Conservation (phyloP, 2,797 vertebrate genomes). For the Microctenopoma lineatum region DNA sequence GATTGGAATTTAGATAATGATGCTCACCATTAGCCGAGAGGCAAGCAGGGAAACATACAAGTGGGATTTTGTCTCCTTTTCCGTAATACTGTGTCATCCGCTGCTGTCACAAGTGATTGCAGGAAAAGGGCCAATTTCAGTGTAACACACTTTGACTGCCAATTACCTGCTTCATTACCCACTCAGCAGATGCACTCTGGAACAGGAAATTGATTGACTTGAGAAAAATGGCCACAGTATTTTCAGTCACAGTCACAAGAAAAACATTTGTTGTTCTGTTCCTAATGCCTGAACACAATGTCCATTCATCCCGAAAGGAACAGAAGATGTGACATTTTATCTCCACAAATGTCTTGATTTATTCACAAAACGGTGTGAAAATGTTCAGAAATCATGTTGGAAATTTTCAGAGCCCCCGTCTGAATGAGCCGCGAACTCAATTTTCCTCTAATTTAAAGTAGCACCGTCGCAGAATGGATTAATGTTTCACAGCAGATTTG, state of each 20-base stretch:
- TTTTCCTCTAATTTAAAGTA: no score
- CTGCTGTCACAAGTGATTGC: conserved; percentile 32
- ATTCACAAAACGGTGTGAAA: no score
- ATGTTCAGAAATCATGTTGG: no score
- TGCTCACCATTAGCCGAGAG: no score
- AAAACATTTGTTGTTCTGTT: conserved; percentile 10
- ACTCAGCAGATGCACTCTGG: conserved; percentile 23
- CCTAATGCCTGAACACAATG: neutral
- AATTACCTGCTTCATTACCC: conserved; percentile 56
- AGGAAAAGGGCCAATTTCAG: conserved; percentile 15
- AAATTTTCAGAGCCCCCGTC: no score
- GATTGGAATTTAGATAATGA: no score
- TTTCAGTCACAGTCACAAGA: conserved; percentile 3
- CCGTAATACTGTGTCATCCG: conserved; percentile 9
- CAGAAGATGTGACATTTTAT: no score
- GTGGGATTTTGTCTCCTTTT: neutral
- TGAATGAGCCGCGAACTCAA: no score
- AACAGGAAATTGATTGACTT: conserved; percentile 48
- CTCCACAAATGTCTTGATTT: no score
- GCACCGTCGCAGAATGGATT: no score
- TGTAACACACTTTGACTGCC: conserved; percentile 30
- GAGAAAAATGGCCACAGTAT: conserved; percentile 1
- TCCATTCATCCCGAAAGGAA: neutral
- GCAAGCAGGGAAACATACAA: neutral
- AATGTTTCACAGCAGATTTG: no score